Percentiles rank a stretch among this genome's conserved stretches.
Conservation (phyloP, 2,113 vertebrate genomes). For the Isichthys henryi region DNA sequence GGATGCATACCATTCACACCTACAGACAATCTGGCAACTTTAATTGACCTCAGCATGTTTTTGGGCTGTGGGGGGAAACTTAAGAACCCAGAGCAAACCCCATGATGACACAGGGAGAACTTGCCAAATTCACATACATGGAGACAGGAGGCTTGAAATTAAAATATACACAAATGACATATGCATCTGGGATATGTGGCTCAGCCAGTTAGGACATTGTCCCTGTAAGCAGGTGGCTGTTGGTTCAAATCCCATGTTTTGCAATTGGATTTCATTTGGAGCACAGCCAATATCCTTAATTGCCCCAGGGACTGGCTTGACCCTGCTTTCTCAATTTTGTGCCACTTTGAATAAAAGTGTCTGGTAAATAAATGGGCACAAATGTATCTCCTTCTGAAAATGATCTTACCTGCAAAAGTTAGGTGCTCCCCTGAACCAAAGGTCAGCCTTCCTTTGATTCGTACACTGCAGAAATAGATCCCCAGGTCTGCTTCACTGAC, state of each 20-base stretch:
- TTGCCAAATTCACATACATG: not conserved
- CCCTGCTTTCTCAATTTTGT: not conserved
- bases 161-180: not conserved
- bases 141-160: not conserved
- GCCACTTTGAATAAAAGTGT: not conserved
- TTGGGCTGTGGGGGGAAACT: not conserved
- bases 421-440: not conserved
- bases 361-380: not conserved
- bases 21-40: not conserved
- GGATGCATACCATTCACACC: not conserved
- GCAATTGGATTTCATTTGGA: conserved; percentile 18
- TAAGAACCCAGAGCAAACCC: not conserved
- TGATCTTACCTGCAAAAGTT: not conserved
- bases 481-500: not conserved
- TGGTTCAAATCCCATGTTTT: not conserved
- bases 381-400: not conserved
- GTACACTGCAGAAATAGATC: not conserved
- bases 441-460: not conserved
- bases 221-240: not conserved
- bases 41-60: not conserved
- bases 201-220: not conserved
- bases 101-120: not conserved
- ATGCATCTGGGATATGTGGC: not conserved
- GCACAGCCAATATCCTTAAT: conserved; percentile 13
- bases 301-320: not conserved